Evolutionary conservation across 2,888 invertebrate species (phyloP).

Genomic region (Lobophora halterata): DNA sequence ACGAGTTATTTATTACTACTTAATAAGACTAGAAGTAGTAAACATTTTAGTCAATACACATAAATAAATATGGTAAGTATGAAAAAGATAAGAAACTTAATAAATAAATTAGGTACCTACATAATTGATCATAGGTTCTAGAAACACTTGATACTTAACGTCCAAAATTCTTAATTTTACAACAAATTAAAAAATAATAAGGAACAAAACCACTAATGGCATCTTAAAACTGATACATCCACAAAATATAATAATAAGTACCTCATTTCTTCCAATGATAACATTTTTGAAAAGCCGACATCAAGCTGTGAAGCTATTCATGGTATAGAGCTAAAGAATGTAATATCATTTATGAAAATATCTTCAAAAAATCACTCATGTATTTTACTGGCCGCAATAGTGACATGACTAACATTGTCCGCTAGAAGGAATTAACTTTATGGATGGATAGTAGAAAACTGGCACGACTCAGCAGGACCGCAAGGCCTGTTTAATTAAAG

Average conservation of each 20-base stretch:
- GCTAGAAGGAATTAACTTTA: conserved; percentile 64
- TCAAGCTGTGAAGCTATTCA: conserved; percentile 75
- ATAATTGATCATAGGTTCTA: conserved; percentile 43
- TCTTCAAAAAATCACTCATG: conserved; percentile 57
- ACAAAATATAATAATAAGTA: conserved; percentile 74
- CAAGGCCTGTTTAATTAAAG: conserved; percentile 54
- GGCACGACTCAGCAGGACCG: conserved; percentile 69
- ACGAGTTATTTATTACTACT: conserved; percentile 43
- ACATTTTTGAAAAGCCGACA: conserved; percentile 78
- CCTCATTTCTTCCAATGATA: conserved; percentile 75
- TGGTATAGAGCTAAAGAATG: conserved; percentile 69
- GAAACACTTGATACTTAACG: conserved; percentile 50
- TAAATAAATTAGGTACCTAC: no score
- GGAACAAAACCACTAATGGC: conserved; percentile 52
- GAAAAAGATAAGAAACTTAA: conserved; percentile 48
- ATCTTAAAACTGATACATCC: conserved; percentile 65
- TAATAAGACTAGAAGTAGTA: conserved; percentile 59
- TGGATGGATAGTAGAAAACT: conserved; percentile 76
- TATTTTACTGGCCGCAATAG: conserved; percentile 61
- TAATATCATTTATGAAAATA: conserved; percentile 71
- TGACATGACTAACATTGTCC: conserved; percentile 59
- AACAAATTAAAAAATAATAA: conserved; percentile 50
- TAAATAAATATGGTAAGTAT: conserved; percentile 58
- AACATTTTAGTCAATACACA: conserved; percentile 62
- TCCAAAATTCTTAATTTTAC: conserved; percentile 45